Percentiles rank a stretch among this genome's conserved stretches.
phyloP scores from a whole-genome alignment of 2,888 invertebrate genomes.

The Rugalucina vietnamica region DNA sequence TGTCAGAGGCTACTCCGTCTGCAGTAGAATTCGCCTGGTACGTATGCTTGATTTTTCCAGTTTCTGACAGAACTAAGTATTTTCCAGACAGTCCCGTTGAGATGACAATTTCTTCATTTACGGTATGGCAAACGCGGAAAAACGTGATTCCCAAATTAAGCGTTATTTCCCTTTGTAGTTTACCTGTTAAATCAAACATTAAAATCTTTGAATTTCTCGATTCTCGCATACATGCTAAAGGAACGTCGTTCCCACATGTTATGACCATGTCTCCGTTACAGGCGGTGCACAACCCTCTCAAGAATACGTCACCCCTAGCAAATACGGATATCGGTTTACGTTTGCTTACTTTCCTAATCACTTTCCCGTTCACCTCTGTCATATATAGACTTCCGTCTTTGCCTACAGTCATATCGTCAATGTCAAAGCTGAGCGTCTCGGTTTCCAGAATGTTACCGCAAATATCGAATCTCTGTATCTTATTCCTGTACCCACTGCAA shows the following conservation, averaged over 20 bases:
- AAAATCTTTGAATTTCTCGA: slow-evolving; percentile 40
- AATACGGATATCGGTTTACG: slow-evolving; percentile 44
- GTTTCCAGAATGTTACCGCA: slow-evolving; percentile 36
- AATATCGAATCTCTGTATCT: slow-evolving; percentile 45
- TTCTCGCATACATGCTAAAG: slow-evolving; percentile 53
- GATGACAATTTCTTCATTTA: slow-evolving; percentile 52
- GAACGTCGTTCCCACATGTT: slow-evolving; percentile 58
- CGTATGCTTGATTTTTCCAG: slow-evolving; percentile 46
- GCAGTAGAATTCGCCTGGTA: slow-evolving; percentile 50
- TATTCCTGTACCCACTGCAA: slow-evolving; percentile 53
- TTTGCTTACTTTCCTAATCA: slow-evolving; percentile 40
- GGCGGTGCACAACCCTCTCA: slow-evolving; percentile 49
- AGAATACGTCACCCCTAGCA: slow-evolving; percentile 53
- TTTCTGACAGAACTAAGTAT: slow-evolving; percentile 49
- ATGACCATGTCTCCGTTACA: slow-evolving; percentile 41
- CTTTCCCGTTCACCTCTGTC: slow-evolving; percentile 55
- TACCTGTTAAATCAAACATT: slow-evolving; percentile 37
- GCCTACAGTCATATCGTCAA: slow-evolving; percentile 59
- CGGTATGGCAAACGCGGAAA: slow-evolving; percentile 54
- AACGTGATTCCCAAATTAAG: slow-evolving; percentile 46
- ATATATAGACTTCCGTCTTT: slow-evolving; percentile 38
- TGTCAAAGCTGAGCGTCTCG: slow-evolving; percentile 57
- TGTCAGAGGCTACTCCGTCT: slow-evolving; percentile 56
- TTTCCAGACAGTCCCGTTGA: slow-evolving; percentile 53
- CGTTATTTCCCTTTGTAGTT: slow-evolving; percentile 35